phyloP scores from a whole-genome alignment of 2,113 vertebrate genomes.

The Bubo bubo region DNA sequence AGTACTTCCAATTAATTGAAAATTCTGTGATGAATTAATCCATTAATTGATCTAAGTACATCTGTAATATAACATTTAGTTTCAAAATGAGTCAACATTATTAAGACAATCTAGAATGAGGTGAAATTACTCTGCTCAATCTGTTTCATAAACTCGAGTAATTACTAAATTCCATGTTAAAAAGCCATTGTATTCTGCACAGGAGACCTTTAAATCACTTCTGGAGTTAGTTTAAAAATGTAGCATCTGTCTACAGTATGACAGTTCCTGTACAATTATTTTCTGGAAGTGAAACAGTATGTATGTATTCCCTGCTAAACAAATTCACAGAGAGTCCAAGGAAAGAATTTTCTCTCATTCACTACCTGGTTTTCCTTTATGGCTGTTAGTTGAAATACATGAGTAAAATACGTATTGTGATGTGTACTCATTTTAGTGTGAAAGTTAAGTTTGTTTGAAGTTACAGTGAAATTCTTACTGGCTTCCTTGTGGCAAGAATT shows the following conservation, averaged over 20 bases:
- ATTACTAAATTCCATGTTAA: neutral
- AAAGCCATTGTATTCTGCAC: neutral
- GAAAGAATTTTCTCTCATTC: neutral
- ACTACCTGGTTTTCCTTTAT: neutral
- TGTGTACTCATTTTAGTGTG: neutral
- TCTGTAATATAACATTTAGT: neutral
- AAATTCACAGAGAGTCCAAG: neutral
- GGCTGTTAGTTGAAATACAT: neutral
- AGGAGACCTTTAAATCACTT: conserved; percentile 7
- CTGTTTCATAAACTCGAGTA: neutral
- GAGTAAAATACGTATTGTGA: neutral
- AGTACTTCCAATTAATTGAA: neutral
- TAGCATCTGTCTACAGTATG: neutral
- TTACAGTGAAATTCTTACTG: neutral
- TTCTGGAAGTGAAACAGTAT: neutral
- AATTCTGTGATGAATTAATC: neutral
- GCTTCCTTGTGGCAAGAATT: neutral
- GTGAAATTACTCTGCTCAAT: neutral
- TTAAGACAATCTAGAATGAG: neutral
- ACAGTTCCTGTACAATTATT: neutral
- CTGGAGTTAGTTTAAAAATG: neutral
- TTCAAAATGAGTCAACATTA: neutral
- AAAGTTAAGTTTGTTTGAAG: neutral
- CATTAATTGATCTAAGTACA: neutral
- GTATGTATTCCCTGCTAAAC: neutral